Conservation (phyloP, 2,888 invertebrate genomes). For the Hirtodrosophila confusa region DNA sequence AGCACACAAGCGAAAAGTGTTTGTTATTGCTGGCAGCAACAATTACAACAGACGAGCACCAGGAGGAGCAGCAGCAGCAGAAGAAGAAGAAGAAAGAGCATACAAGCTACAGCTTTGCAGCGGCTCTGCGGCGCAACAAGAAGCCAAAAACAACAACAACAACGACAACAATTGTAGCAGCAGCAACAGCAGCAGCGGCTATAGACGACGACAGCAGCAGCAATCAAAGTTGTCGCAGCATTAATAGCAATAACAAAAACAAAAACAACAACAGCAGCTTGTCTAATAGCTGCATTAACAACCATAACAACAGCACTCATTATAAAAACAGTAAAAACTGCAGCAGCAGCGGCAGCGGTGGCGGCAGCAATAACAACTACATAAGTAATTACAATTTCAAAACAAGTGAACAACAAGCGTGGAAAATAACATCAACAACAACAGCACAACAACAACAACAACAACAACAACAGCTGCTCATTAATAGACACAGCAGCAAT, state of each 20-base stretch:
- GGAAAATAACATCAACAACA: constrained; percentile 53
- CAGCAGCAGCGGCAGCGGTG: constrained; percentile 16
- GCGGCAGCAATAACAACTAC: constrained; percentile 59
- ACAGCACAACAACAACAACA: constrained; percentile 30
- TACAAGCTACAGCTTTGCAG: constrained; percentile 65
- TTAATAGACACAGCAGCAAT: constrained; percentile 45
- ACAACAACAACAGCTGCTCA: constrained; percentile 51
- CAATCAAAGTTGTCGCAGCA: constrained; percentile 65
- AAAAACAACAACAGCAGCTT: constrained; percentile 48
- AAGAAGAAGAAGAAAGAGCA: constrained; percentile 69
- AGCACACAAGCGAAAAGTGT: constrained; percentile 58
- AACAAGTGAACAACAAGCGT: constrained; percentile 69
- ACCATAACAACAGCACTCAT: constrained; percentile 66
- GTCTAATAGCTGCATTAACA: constrained; percentile 72
- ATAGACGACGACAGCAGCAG: constrained; percentile 56
- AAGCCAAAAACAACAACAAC: constrained; percentile 69
- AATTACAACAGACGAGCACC: constrained; percentile 35
- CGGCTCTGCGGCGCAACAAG: constrained; percentile 75
- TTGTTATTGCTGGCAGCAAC: constrained; percentile 54
- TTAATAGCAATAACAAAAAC: constrained; percentile 35
- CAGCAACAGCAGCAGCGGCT: constrained; percentile 35
- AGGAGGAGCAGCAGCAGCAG: constrained; percentile 37
- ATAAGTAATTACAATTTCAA: constrained; percentile 74
- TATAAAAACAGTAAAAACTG: constrained; percentile 74
- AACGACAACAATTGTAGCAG: constrained; percentile 29